Evolutionary conservation across 2,888 invertebrate species (phyloP).

Genomic region (Sericinus montela): DNA sequence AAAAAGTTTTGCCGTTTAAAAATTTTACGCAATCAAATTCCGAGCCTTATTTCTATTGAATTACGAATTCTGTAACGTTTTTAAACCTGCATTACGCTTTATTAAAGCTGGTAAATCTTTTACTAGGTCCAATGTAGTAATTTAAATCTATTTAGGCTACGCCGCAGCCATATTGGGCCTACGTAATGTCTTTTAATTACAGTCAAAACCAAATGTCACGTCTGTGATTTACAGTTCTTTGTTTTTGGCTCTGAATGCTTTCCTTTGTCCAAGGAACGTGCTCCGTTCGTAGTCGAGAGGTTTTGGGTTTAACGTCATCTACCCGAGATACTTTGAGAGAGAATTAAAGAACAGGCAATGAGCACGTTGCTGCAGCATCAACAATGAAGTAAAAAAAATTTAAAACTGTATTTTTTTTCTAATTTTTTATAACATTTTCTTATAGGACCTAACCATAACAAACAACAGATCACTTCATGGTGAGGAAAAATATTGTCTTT

Average conservation of each 20-base stretch:
- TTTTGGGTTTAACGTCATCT: slow-evolving; percentile 4
- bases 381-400: background rate
- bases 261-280: slow-evolving; percentile 16
- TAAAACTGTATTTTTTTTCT: background rate
- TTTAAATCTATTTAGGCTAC: slow-evolving; percentile 32
- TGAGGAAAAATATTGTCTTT: no score
- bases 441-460: no score
- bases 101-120: slow-evolving; percentile 21
- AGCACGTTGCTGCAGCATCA: slow-evolving; percentile 3
- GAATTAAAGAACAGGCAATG: background rate
- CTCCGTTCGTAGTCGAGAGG: slow-evolving; percentile 2
- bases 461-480: no score
- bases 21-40: slow-evolving; percentile 9
- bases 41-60: background rate
- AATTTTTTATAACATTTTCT: no score
- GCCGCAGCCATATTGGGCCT: slow-evolving; percentile 36
- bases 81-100: background rate
- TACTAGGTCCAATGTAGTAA: slow-evolving; percentile 28
- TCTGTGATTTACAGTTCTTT: slow-evolving; percentile 32
- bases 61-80: slow-evolving; percentile 1
- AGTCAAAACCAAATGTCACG: slow-evolving; percentile 36
- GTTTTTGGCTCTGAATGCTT: slow-evolving; percentile 23
- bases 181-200: slow-evolving; percentile 55
- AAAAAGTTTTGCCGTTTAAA: slow-evolving; percentile 17
- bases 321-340: background rate